Conservation (phyloP, 1,140 invertebrate genomes). For the Anthonomus grandis region DNA sequence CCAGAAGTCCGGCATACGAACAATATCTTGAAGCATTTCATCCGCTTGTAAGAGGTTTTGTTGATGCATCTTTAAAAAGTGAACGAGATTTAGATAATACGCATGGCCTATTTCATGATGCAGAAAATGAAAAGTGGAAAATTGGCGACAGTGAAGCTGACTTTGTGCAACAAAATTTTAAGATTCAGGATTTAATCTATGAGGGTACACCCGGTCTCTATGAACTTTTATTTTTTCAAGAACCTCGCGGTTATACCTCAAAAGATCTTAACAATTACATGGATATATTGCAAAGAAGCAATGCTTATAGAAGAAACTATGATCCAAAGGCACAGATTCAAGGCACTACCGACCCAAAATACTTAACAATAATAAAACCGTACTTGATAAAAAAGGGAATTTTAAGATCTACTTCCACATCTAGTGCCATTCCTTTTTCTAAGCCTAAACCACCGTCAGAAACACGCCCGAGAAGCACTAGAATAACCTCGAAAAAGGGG, state of each 20-base stretch:
- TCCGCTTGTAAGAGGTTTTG: slow-evolving; percentile 9
- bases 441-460: not conserved
- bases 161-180: slow-evolving; percentile 19
- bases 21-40: slow-evolving; percentile 6
- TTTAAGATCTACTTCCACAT: slow-evolving; percentile 2
- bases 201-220: slow-evolving; percentile 26
- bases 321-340: slow-evolving; percentile 24
- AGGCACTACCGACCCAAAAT: slow-evolving; percentile 21
- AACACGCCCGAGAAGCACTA: not conserved
- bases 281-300: slow-evolving; percentile 32
- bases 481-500: not conserved
- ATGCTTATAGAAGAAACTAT: slow-evolving; percentile 31
- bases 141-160: slow-evolving; percentile 14
- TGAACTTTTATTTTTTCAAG: slow-evolving; percentile 31
- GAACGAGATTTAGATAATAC: slow-evolving; percentile 15
- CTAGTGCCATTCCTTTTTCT: too few relatives aligned
- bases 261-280: slow-evolving; percentile 33
- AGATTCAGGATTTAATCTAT: slow-evolving; percentile 20
- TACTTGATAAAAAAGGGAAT: slow-evolving; percentile 13
- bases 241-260: slow-evolving; percentile 25
- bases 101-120: slow-evolving; percentile 25
- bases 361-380: slow-evolving; percentile 27
- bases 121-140: slow-evolving; percentile 14
- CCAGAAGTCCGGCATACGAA: slow-evolving; percentile 1
- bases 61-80: slow-evolving; percentile 4